Base-by-base conservation (phyloP, 2,888 invertebrate genomes). In the Calameuta idolon region DNA sequence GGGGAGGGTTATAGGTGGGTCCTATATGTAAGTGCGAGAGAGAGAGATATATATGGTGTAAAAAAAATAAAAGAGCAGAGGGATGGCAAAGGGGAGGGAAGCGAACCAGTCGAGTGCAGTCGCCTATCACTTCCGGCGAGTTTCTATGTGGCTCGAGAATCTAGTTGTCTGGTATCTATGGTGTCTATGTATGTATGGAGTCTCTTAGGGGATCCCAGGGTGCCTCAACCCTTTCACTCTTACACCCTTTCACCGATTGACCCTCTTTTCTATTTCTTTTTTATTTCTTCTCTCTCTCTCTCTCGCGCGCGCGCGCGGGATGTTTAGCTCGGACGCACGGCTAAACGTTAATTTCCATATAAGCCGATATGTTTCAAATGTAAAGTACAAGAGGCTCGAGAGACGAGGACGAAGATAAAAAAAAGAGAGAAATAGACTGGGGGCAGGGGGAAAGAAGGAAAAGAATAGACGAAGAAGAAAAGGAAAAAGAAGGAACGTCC, bases 321-420 rank as follows among this genome's bases (percentile, higher is more conserved):
- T 15, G n/a, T 30, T 69, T 69, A 69, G 12, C 31, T 30, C 69
- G 31, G 69, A 69, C 11, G 30, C 30, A 15, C 79, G 75, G 80
- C 79, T 79, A 75, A 86, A 87, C 85, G 85, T 87, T 86, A 86
- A 89, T 90, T 90, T 88, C 88, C 89, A 88, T 87, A 87, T 85
- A 85, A 85, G 84, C 85, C 85, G 85, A 88, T 88, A 88, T 86
- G 88, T 88, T 88, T 89, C 84, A 89, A 88, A 89, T 89, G 86
- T 86, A 86, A 87, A 89, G 84, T 80, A 69, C 69, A 33, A 69
- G 69, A 69, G 33, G 30, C 30, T 69, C 69, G 69, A 3, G 69
- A 33, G 15, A 5, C 40, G 40, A 40, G 5, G 40, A n/a, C 3
- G 71, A 33, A 71, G 71, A 33, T 34, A 75, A 69, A 34, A 30